Percentiles rank a stretch among this genome's conserved stretches.
phyloP scores from a whole-genome alignment of 2,113 vertebrate genomes.

The Pithys albifrons region DNA sequence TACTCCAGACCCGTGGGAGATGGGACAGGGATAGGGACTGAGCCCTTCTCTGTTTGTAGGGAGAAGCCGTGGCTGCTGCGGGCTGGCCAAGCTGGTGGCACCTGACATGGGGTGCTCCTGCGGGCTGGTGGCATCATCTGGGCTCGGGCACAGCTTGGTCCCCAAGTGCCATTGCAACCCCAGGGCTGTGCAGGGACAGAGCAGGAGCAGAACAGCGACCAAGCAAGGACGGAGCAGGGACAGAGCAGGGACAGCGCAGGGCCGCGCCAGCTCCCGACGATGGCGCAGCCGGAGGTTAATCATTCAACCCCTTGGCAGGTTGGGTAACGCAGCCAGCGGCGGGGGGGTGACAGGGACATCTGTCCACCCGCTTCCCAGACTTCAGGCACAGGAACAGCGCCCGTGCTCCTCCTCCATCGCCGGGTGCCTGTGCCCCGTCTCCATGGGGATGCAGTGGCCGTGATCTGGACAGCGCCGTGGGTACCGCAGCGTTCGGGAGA shows the following conservation, averaged over 20 bases:
- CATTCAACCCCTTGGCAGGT: constrained; percentile 12
- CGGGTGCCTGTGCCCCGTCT: neutral
- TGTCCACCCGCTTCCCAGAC: accelerated
- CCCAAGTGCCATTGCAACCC: neutral
- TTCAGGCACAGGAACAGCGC: neutral
- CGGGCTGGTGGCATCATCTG: accelerated
- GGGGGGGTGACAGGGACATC: neutral
- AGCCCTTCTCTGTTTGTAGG: neutral
- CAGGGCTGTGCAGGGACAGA: neutral
- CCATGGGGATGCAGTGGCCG: accelerated
- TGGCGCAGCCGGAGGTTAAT: neutral
- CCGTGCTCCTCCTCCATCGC: neutral
- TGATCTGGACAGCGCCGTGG: accelerated
- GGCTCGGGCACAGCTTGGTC: neutral
- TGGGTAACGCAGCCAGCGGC: neutral
- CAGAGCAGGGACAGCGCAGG: neutral
- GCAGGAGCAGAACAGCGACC: neutral
- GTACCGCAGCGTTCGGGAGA: accelerated
- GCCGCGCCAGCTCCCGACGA: neutral
- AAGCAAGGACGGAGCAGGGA: neutral
- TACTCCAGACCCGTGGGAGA: neutral
- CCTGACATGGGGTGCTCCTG: accelerated
- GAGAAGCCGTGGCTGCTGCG: accelerated
- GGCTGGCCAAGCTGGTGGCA: neutral
- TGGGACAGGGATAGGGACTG: accelerated